phyloP scores from a whole-genome alignment of 2,113 vertebrate species.

The Uria aalge region DNA sequence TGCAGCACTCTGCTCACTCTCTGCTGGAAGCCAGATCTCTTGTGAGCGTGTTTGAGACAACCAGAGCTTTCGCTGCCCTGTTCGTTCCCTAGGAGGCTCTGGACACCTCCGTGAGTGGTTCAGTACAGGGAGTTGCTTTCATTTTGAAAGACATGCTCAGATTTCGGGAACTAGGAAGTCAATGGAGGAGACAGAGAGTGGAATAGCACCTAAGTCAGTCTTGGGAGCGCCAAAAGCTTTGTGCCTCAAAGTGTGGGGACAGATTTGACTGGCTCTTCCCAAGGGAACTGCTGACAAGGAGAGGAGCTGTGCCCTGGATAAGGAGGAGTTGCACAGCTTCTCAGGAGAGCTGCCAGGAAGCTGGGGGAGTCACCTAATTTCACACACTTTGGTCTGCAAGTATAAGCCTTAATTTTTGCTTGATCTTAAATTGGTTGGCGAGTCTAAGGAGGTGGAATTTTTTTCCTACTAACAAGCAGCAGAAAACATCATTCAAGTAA shows the following conservation, averaged over 20 bases:
- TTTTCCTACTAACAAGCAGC: not conserved
- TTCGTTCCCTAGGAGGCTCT: not conserved
- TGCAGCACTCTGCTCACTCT: not conserved
- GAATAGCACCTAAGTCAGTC: not conserved
- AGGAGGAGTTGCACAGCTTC: not conserved
- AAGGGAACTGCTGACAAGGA: not conserved
- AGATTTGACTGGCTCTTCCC: not conserved
- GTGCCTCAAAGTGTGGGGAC: not conserved
- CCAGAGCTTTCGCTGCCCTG: not conserved
- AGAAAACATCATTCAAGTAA: not conserved
- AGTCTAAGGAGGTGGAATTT: not conserved
- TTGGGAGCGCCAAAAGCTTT: not conserved
- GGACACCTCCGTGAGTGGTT: not conserved
- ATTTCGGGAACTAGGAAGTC: not conserved
- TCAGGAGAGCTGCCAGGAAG: not conserved
- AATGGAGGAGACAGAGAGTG: not conserved
- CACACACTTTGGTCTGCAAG: not conserved
- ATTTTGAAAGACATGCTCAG: not conserved
- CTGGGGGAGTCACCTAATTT: not conserved
- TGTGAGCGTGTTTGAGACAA: not conserved
- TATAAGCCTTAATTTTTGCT: not conserved
- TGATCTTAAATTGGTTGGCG: not conserved
- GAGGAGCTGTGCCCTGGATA: not conserved
- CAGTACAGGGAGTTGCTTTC: not conserved
- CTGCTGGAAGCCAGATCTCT: not conserved